A percentile compares a stretch with the other conserved stretches of the same genome.
Evolutionary conservation across 2,797 vertebrate genomes (phyloP).

Genomic region (Cossypha heuglini): DNA sequence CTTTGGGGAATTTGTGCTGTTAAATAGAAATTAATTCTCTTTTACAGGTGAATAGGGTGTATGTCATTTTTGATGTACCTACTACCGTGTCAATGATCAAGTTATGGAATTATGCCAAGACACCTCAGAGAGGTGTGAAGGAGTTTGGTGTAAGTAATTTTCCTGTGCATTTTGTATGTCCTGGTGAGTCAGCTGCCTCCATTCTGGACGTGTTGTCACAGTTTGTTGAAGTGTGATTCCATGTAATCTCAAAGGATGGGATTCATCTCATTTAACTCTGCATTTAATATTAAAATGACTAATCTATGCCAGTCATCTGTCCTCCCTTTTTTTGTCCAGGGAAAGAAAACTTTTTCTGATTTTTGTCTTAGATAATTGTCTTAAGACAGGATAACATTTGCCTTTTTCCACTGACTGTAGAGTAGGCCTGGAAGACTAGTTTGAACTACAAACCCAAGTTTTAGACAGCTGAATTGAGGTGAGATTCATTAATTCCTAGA

Average conservation of each 20-base stretch:
- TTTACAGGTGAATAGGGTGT: conserved; percentile 92
- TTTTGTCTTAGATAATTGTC: neutral
- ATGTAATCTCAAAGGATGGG: neutral
- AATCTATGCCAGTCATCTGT: neutral
- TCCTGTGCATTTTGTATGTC: neutral
- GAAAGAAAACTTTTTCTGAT: neutral
- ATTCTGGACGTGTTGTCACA: neutral
- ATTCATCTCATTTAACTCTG: neutral
- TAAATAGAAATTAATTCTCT: conserved; percentile 19
- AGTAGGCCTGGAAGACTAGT: neutral
- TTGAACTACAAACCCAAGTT: conserved; percentile 5
- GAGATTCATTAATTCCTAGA: conserved; percentile 22
- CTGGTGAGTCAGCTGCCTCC: neutral
- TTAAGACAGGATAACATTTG: neutral
- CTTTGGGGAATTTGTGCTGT: neutral
- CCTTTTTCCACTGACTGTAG: neutral
- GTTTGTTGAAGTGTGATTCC: conserved; percentile 31
- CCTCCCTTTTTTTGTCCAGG: neutral
- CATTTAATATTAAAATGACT: conserved; percentile 19
- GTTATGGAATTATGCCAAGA: conserved; percentile 97
- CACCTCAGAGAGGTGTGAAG: conserved; percentile 91
- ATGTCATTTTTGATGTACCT: conserved; percentile 94
- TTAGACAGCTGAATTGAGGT: conserved; percentile 18
- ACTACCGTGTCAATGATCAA: conserved; percentile 96
- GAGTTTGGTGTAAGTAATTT: conserved; percentile 90